These are phyloP conservation scores for Rhyzopertha dominica DNA, from an alignment of 1,140 invertebrate species.

Conservation along the genomic window DNA sequence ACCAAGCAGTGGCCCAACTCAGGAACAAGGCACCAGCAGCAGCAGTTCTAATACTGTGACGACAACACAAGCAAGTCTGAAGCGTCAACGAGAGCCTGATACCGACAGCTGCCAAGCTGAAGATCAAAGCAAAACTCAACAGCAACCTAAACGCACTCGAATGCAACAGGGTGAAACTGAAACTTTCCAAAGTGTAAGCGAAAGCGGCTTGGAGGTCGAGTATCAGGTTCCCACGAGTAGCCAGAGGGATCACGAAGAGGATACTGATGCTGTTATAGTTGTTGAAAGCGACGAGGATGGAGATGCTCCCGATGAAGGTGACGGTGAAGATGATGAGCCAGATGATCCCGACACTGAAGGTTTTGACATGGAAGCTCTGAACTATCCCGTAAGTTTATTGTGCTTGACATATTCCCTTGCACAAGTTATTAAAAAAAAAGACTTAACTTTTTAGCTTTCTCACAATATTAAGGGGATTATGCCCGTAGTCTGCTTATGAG, in stretches of 20 bases:
- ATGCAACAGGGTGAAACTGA: slow-evolving; percentile 34
- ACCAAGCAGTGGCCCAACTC: slow-evolving; percentile 33
- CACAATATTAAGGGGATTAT: no score
- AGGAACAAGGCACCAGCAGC: slow-evolving; percentile 38
- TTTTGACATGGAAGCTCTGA: slow-evolving; percentile 43
- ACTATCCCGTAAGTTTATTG: no score
- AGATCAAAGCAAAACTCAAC: slow-evolving; percentile 44
- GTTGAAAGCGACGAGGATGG: slow-evolving; percentile 59
- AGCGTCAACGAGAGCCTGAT: slow-evolving; percentile 54
- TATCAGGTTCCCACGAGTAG: slow-evolving; percentile 77
- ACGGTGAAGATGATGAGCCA: slow-evolving; percentile 42
- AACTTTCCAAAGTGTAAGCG: slow-evolving; percentile 46
- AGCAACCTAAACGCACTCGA: slow-evolving; percentile 44
- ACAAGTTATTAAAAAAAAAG: no score
- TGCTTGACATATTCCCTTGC: no score
- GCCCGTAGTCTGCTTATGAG: no score
- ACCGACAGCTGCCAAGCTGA: slow-evolving; percentile 52
- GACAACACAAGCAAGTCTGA: slow-evolving; percentile 56
- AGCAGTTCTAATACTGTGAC: slow-evolving; percentile 49
- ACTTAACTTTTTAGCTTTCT: no score
- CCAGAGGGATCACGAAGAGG: slow-evolving; percentile 74
- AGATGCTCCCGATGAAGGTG: slow-evolving; percentile 52
- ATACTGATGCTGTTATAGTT: slow-evolving; percentile 64
- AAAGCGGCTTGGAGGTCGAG: slow-evolving; percentile 60
- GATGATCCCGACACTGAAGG: slow-evolving; percentile 45